Conservation (phyloP, 2,888 invertebrate species). For the Portevinia maculata region DNA sequence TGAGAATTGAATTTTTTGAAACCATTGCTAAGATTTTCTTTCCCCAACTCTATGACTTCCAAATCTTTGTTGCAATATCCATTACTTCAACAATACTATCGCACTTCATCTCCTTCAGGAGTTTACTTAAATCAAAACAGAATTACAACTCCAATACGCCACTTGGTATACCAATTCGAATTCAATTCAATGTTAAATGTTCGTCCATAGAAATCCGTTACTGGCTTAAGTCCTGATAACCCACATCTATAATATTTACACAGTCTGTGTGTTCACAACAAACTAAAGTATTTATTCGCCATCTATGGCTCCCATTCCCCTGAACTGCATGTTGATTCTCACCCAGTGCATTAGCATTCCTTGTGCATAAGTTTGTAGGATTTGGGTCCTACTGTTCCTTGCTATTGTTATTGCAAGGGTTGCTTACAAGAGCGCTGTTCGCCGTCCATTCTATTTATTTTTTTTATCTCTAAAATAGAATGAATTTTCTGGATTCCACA, state of each 20-base stretch:
- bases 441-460: conserved; percentile 45
- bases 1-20: no score
- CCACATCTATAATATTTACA: conserved; percentile 26
- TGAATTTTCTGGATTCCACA: conserved; percentile 22
- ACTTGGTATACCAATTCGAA: conserved; percentile 16
- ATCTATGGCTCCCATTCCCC: neutral
- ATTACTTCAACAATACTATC: conserved; percentile 7
- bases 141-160: conserved; percentile 21
- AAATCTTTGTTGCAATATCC: neutral
- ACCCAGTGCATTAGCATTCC: conserved; percentile 54
- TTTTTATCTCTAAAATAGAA: neutral
- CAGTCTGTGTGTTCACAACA: conserved; percentile 7
- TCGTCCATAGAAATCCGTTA: conserved; percentile 19
- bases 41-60: no score
- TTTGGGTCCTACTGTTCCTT: conserved; percentile 24
- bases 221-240: conserved; percentile 42
- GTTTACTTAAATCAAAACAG: conserved; percentile 31
- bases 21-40: neutral
- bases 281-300: conserved; percentile 6
- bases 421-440: conserved; percentile 37
- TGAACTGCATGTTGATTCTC: conserved; percentile 3
- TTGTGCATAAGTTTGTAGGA: conserved; percentile 42
- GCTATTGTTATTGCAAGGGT: conserved; percentile 36
- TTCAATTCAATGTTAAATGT: conserved; percentile 40
- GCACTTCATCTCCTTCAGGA: neutral